phyloP scores from a whole-genome alignment of 2,797 vertebrate species.

The Hypotaenidia okinawae region DNA sequence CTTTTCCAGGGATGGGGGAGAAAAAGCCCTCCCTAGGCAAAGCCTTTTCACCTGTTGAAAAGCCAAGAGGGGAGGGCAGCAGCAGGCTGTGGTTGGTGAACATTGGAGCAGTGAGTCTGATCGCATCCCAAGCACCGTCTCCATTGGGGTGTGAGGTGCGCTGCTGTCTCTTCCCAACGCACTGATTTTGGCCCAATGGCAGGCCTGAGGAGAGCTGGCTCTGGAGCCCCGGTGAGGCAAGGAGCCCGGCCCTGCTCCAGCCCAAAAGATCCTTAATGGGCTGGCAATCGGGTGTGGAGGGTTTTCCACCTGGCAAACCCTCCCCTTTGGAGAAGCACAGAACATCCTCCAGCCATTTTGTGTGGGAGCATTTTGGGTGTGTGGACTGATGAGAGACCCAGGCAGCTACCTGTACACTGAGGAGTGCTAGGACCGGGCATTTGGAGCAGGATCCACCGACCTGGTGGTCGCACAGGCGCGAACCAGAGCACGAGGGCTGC shows the following conservation, averaged over 20 bases:
- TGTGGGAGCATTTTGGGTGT: background rate
- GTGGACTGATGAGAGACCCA: rapidly evolving
- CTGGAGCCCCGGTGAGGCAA: background rate
- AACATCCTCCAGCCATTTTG: background rate
- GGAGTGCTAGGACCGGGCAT: rapidly evolving
- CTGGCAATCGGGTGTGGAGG: background rate
- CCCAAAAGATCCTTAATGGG: background rate
- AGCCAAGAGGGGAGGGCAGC: background rate
- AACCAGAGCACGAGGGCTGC: background rate
- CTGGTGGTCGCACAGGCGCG: rapidly evolving
- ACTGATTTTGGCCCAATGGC: background rate
- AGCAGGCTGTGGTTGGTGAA: background rate
- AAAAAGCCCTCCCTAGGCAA: background rate
- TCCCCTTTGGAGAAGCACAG: background rate
- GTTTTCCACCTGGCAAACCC: background rate
- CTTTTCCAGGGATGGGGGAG: background rate
- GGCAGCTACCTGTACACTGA: background rate
- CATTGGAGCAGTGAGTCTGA: rapidly evolving
- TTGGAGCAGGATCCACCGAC: background rate
- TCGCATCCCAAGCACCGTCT: background rate
- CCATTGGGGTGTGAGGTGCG: background rate
- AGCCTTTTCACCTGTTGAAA: slow-evolving; percentile 43
- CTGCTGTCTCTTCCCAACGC: background rate
- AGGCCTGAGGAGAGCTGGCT: background rate
- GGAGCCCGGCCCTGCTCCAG: background rate